Percentiles rank a stretch among this genome's conserved stretches.
Evolutionary conservation across 2,797 vertebrate species (phyloP).

Genomic region (Megaceryle alcyon): DNA sequence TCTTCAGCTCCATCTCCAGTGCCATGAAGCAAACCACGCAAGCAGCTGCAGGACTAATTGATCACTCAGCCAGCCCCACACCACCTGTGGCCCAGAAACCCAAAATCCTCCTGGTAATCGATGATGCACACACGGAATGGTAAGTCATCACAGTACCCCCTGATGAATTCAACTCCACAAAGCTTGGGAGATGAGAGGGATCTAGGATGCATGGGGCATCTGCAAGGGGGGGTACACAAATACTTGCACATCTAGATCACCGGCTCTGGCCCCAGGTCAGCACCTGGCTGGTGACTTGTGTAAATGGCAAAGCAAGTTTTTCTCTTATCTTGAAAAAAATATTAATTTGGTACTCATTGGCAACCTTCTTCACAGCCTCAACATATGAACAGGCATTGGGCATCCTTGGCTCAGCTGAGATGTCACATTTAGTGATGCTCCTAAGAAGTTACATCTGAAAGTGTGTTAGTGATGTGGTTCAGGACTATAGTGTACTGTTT

Average conservation of each 20-base stretch:
- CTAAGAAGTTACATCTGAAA: neutral
- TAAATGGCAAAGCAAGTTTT: neutral
- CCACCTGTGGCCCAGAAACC: slow-evolving; percentile 82
- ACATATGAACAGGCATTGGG: neutral
- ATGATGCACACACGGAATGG: slow-evolving; percentile 94
- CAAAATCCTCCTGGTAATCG: slow-evolving; percentile 90
- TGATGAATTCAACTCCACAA: neutral
- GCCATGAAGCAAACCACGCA: slow-evolving; percentile 90
- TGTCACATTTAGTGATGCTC: neutral
- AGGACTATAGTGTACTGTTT: neutral
- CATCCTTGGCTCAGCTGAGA: neutral
- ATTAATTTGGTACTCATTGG: neutral
- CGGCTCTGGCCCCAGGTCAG: rapidly evolving
- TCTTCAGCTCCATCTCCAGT: slow-evolving; percentile 95
- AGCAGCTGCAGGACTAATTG: slow-evolving; percentile 80
- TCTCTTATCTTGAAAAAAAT: neutral
- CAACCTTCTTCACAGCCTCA: neutral
- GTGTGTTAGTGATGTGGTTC: neutral
- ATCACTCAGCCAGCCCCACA: slow-evolving; percentile 27
- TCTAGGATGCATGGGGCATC: rapidly evolving
- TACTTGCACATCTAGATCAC: neutral
- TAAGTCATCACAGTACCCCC: slow-evolving; percentile 68
- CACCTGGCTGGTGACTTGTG: neutral
- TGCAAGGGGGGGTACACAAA: rapidly evolving
- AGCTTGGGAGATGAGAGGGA: neutral